Evolutionary conservation across 2,797 vertebrate genomes (phyloP), one percentile per base, ranked within the genome.

Genomic region (Brachyrhaphis roseni): DNA sequence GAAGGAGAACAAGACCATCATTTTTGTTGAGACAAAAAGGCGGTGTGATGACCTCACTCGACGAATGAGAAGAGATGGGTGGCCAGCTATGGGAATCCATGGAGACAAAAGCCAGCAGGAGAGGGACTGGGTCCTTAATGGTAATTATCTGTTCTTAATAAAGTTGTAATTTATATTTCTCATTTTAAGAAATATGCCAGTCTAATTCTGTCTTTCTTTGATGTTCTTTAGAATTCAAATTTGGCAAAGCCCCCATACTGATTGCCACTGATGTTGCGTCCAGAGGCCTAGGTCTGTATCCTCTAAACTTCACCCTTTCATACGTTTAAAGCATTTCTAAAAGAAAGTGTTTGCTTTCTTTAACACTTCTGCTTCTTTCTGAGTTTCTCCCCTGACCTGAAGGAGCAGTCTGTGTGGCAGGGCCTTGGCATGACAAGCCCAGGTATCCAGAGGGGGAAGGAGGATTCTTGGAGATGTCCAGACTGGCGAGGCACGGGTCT

Each of bases 401-500:
- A 98, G 98, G 98, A 97, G 98, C 97, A 96, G 97, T 98, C 97
- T 97, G 96, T 97, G 95, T 98, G 98, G 98, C 98, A 98, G 98
- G 98, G 97, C 97, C 97, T 99, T 98, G 98, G 98, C 98, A 99
- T 99, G 98, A 99, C 97, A 93, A 97, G 97, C 97, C 97, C 97
- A 97, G 97, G 97, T 98, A 97, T 97, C 97, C 97, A 97, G 94
- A 96, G 97, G 97, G 95, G 97, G 97, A 97, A 97, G 97, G 98
- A 98, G 98, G 97, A 98, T 97, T 98, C 97, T 97, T 98, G 97
- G 96, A 97, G 96, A 86, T 97, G 97, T 97, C 97, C 98, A 92
- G 97, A 97, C 97, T 98, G 94, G 97, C 95, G 97, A 94, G 97
- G 94, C 95, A 96, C 97, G 92, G 97, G 92, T 95, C 94, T 98